A percentile compares a stretch with the other conserved stretches of the same genome.
Evolutionary conservation across 2,888 invertebrate genomes (phyloP).

Genomic region (Caenorhabditis angaria): DNA sequence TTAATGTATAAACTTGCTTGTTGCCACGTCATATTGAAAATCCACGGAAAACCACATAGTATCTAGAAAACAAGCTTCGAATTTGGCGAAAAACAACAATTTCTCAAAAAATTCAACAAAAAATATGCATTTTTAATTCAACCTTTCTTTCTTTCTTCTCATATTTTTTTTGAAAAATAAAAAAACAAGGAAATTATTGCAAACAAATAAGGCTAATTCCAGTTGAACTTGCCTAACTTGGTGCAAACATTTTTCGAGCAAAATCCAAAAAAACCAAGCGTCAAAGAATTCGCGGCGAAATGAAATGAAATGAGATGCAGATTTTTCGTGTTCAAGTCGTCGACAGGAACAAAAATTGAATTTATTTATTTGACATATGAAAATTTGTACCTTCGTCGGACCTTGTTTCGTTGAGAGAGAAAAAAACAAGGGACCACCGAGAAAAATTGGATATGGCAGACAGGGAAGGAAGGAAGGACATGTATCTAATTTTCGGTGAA

Average conservation of each 20-base stretch:
- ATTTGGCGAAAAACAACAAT: constrained; percentile 1
- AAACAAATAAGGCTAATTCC: neutral
- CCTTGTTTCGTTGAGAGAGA: too few relatives aligned
- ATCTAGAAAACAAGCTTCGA: neutral
- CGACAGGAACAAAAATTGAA: neutral
- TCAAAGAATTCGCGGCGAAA: neutral
- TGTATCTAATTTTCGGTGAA: neutral
- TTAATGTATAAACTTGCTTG: too few relatives aligned
- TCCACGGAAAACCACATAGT: too few relatives aligned
- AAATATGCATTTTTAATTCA: constrained; percentile 2
- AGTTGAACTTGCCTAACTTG: too few relatives aligned
- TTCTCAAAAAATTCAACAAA: neutral
- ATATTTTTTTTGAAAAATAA: neutral
- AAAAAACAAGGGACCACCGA: too few relatives aligned
- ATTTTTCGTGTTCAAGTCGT: neutral
- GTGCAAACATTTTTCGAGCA: too few relatives aligned
- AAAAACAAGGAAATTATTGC: too few relatives aligned
- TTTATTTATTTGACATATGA: constrained; percentile 4
- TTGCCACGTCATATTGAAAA: too few relatives aligned
- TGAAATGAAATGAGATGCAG: neutral
- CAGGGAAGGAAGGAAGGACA: neutral
- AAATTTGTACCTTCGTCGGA: neutral
- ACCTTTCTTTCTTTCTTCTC: too few relatives aligned
- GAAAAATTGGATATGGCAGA: too few relatives aligned
- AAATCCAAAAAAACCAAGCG: neutral